Evolutionary conservation across 1,140 invertebrate genomes (phyloP), one percentile per base, ranked within the genome.

Genomic region (Ruditapes philippinarum): DNA sequence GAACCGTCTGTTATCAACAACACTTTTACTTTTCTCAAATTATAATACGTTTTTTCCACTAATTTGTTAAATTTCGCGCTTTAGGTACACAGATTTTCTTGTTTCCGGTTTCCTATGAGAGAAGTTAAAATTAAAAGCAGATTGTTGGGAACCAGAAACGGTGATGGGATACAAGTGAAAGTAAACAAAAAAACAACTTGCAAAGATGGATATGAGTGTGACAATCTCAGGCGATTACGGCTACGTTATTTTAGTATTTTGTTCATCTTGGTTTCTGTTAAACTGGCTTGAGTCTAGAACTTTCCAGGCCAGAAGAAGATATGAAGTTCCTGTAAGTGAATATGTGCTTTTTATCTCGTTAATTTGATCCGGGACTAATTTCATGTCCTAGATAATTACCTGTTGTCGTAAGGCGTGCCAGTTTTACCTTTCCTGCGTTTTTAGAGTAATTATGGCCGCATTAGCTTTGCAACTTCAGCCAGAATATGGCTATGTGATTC

Each of bases 401-500:
- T 60, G 19, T 60, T 38, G 42, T 22, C 42, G 22, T n/a, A 11
- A 49, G 19, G 17, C n/a, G 36, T 81, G 12, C 31, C 31, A 17
- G 22, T 22, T 57, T 7, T 49, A 2, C 7, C 28, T 45, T 17
- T 17, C 4, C 1, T 60, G n/a, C 9, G 4, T 42, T 81, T 1
- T 19, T 38, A 42, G 12, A 0, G 42, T 73, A 62, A 62, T 25
- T 7, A 86, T 86, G 84, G 42, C 28, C 12, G 74, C 22, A n/a
- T 40, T 88, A 28, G 49, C 62, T 7, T 14, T 88, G 9, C 14
- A 62, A 5, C 25, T 93, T 38, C 73, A 68, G 1, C 38, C 88
- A 14, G 93, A 92, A 14, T 94, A 91, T 91, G 93, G 93, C 42
- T 93, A 92, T 81, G 91, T 94, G 73, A 65, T 93, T 14, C 74